Base-by-base conservation (phyloP, 2,797 vertebrate genomes). In the Cyprinella venusta region DNA sequence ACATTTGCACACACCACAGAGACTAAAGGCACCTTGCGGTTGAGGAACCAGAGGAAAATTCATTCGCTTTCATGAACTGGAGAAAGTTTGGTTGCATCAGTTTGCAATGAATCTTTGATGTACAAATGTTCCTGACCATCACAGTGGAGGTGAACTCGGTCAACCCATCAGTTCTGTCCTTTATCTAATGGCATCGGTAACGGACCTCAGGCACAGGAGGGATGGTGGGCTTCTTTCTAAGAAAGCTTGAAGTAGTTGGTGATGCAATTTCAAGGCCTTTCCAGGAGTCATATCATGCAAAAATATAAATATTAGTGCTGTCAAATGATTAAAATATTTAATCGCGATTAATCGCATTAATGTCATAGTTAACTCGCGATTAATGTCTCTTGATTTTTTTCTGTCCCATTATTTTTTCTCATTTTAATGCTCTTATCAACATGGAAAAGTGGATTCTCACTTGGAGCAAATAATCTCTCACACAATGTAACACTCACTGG, bases 1-100 rank as follows among this genome's bases (percentile, higher is more conserved):
- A 21, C 69, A 81, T 79, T 81, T 72, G 68, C 84, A 61, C 68
- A 21, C 72, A 64, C 63, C 30, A 33, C 68, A 64, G 52, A 68
- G 56, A 42, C 42, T 67, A 82, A 82, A 76, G 71, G 71, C 71
- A 76, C 61, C 61, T 65, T 54, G 45, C 6, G 10, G 33, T 40
- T 13, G 30, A 75, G 48, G 59, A 19, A 65, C 8, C 2, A 9
- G 45, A 33, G 69, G 56, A 3, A 74, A 64, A 75, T 82, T 26
- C 16, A 76, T 76, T 67, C 2, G 0, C 52, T 74, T 81, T 81
- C 6, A 18, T 38, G 8, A 65, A 40, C 48, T 54, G 71, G 24
- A 82, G 63, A 54, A 79, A 52, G 45, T 82, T 82, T 48, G n/a
- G 40, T 40, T 64, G 56, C 69, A 72, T 74, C 69, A 50, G 69